Conservation (phyloP, 2,888 invertebrate species). For the Alsophila aescularia region DNA sequence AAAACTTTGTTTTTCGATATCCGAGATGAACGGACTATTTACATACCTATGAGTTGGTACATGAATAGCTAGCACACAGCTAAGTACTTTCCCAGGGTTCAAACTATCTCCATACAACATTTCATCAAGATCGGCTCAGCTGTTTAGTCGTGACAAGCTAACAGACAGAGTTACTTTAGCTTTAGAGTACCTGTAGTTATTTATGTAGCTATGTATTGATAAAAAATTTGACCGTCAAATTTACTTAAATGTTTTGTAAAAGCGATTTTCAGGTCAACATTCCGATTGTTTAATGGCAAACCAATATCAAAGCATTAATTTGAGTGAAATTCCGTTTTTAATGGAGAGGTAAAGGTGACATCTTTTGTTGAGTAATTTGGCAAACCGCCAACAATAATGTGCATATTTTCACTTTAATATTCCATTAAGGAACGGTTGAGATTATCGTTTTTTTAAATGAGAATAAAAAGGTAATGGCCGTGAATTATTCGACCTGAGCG, state of each 20-base stretch:
- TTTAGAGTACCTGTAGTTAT: too few species aligned
- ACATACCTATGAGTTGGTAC: too few species aligned
- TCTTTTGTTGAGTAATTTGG: slow-evolving; percentile 4
- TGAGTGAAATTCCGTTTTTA: slow-evolving; percentile 7
- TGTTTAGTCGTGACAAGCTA: too few species aligned
- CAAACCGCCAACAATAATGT: slow-evolving; percentile 1
- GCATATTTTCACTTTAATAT: slow-evolving; percentile 1
- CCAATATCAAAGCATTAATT: slow-evolving; percentile 1
- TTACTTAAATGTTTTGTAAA: not conserved
- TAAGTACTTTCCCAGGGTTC: too few species aligned
- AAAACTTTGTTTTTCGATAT: too few species aligned
- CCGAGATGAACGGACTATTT: too few species aligned
- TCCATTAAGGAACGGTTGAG: slow-evolving; percentile 2
- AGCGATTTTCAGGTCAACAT: not conserved
- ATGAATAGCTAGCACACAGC: too few species aligned
- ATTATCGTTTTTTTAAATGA: slow-evolving; percentile 17
- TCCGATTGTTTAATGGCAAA: not conserved
- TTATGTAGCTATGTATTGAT: too few species aligned
- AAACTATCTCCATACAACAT: too few species aligned
- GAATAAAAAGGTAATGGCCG: slow-evolving; percentile 4
- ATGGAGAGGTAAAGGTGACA: not conserved
- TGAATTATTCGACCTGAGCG: not conserved
- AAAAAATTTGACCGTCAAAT: too few species aligned
- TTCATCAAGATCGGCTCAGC: too few species aligned
- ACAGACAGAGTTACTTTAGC: too few species aligned